A percentile compares a stretch with the other conserved stretches of the same genome.
These are phyloP conservation scores for Notoglanidium macrostoma DNA, from an alignment of 2,797 vertebrate species.

Conservation along the genomic window DNA sequence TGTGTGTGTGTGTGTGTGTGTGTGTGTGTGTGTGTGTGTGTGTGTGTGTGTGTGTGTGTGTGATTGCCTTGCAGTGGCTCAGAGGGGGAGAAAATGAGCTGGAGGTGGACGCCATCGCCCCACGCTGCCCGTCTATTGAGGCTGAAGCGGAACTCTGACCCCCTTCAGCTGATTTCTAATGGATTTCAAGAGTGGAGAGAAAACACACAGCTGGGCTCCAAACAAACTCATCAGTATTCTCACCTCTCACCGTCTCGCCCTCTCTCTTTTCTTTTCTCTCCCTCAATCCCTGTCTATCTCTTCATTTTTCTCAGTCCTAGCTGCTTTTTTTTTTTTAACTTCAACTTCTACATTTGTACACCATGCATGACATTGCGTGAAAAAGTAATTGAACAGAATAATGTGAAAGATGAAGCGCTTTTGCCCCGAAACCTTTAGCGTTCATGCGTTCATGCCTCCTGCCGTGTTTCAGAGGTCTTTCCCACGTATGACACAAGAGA, in stretches of 20 bases:
- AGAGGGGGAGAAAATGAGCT: constrained; percentile 78
- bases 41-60: constrained; percentile 68
- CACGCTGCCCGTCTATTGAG: constrained; percentile 66
- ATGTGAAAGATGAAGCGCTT: not conserved
- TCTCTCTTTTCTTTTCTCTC: constrained; percentile 23
- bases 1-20: constrained; percentile 18
- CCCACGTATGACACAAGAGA: not conserved
- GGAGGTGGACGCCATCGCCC: constrained; percentile 70
- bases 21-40: constrained; percentile 63
- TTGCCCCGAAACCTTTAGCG: not conserved
- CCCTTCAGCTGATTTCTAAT: constrained; percentile 79
- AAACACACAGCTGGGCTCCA: constrained; percentile 81
- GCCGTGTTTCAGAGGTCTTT: not conserved
- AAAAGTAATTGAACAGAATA: constrained; percentile 3
- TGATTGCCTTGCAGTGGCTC: constrained; percentile 74
- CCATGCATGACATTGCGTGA: not conserved
- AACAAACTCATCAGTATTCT: constrained; percentile 79
- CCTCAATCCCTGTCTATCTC: not conserved
- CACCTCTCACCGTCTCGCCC: constrained; percentile 63
- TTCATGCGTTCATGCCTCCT: not conserved
- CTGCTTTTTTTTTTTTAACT: not conserved
- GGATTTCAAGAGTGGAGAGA: constrained; percentile 77
- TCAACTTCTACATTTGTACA: not conserved
- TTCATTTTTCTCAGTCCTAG: constrained; percentile 1
- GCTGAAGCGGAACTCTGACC: constrained; percentile 73